A percentile compares a stretch with the other conserved stretches of the same genome.
Evolutionary conservation across 1,140 invertebrate species (phyloP).

Genomic region (Stenopsyche tienmushanensis): DNA sequence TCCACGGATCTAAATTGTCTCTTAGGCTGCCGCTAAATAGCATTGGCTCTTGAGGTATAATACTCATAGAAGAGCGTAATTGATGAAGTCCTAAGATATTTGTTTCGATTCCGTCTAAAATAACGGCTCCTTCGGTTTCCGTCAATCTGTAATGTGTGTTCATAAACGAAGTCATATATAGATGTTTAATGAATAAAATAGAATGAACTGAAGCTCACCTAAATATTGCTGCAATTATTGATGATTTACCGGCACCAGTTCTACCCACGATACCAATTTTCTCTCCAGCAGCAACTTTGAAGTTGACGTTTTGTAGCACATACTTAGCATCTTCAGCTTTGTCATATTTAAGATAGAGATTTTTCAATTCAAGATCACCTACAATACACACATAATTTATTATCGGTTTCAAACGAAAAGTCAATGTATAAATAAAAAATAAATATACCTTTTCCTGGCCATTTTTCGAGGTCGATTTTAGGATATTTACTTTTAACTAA

Average conservation of each 20-base stretch:
- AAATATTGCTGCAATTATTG: conserved; percentile 68
- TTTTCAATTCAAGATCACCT: conserved; percentile 65
- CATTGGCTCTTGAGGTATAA: conserved; percentile 73
- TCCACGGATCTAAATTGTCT: conserved; percentile 71
- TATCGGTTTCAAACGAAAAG: not conserved
- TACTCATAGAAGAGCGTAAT: conserved; percentile 63
- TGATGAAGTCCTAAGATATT: conserved; percentile 59
- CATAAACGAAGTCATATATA: not conserved
- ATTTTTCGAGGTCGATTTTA: conserved; percentile 46
- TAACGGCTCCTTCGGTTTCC: conserved; percentile 51
- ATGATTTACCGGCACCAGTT: conserved; percentile 74
- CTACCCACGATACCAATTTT: conserved; percentile 70
- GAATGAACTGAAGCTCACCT: conserved; percentile 44
- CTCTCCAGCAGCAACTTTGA: conserved; percentile 60
- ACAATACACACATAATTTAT: conserved; percentile 31
- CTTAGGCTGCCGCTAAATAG: conserved; percentile 66
- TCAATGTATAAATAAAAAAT: not conserved
- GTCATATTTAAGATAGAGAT: conserved; percentile 62
- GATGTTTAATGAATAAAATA: not conserved
- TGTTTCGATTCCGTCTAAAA: conserved; percentile 62
- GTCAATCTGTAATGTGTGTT: conserved; percentile 48
- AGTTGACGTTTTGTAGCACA: conserved; percentile 63
- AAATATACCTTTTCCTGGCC: conserved; percentile 51
- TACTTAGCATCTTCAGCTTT: conserved; percentile 52
- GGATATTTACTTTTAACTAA: conserved; percentile 49